phyloP scores from a whole-genome alignment of 2,797 vertebrate species.

The Pogoniulus pusillus region DNA sequence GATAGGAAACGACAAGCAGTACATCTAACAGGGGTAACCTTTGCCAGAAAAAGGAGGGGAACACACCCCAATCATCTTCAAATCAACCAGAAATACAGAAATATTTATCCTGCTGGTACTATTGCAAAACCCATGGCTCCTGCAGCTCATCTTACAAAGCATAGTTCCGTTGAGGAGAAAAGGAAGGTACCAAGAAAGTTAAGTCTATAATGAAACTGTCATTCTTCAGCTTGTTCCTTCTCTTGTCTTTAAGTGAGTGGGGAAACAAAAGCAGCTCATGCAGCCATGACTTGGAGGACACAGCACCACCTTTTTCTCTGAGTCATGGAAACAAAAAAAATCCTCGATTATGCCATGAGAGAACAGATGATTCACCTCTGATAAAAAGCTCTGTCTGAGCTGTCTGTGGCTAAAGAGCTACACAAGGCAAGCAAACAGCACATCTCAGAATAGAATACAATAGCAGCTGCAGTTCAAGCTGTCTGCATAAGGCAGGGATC shows the following conservation, averaged over 20 bases:
- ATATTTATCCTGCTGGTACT: constrained; percentile 52
- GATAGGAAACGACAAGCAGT: constrained; percentile 27
- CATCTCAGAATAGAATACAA: background rate
- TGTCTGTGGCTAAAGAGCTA: background rate
- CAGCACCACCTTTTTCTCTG: background rate
- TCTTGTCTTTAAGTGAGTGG: background rate
- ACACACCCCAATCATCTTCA: constrained; percentile 12
- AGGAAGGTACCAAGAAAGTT: background rate
- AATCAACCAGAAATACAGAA: constrained; percentile 40
- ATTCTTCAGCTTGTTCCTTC: background rate
- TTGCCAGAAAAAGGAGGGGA: constrained; percentile 38
- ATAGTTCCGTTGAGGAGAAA: background rate
- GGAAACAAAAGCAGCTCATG: background rate
- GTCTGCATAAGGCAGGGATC: background rate
- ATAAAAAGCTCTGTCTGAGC: constrained; percentile 11
- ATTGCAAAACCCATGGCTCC: background rate
- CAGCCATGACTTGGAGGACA: background rate
- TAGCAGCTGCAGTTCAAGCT: background rate
- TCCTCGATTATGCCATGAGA: background rate
- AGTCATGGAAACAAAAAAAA: background rate
- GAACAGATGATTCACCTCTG: constrained; percentile 7
- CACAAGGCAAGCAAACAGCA: background rate
- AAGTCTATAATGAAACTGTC: background rate
- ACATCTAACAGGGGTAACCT: constrained; percentile 38
- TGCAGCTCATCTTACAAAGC: background rate